These are phyloP conservation scores for Psittacula cyanocephala DNA, from an alignment of 2,113 vertebrate species.

Conservation along the genomic window DNA sequence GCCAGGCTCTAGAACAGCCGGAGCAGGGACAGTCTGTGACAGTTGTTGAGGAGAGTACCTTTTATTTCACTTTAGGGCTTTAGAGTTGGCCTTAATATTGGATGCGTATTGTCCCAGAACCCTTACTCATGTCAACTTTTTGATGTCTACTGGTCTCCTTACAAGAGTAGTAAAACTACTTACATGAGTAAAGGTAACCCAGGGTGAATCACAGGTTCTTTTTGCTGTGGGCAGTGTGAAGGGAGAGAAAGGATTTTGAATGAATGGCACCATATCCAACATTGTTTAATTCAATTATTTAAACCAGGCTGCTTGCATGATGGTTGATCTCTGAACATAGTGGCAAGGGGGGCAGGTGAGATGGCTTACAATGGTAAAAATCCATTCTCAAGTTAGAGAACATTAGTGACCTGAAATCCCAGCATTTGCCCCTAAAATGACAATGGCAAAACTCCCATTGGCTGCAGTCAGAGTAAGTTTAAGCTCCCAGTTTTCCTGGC, in stretches of 20 bases:
- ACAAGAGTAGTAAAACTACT: neutral
- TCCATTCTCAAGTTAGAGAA: neutral
- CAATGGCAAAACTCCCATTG: constrained; percentile 44
- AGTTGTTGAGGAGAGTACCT: neutral
- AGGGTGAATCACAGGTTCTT: neutral
- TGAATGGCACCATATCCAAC: neutral
- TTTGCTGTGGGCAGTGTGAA: neutral
- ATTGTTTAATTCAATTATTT: neutral
- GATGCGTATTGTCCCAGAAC: neutral
- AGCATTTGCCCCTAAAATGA: neutral
- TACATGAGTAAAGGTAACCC: neutral
- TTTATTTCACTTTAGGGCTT: neutral
- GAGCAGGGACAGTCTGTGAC: neutral
- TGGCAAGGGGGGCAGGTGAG: neutral
- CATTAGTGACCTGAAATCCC: neutral
- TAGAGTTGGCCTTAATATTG: neutral
- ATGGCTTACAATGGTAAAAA: neutral
- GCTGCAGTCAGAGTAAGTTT: neutral
- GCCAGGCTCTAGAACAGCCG: neutral
- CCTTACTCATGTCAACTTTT: neutral
- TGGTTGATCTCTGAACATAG: neutral
- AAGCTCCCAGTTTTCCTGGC: neutral
- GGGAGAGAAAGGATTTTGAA: neutral
- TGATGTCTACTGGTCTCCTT: neutral
- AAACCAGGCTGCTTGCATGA: neutral